Evolutionary conservation across 2,888 invertebrate genomes (phyloP).

Genomic region (Hecatera dysodea): DNA sequence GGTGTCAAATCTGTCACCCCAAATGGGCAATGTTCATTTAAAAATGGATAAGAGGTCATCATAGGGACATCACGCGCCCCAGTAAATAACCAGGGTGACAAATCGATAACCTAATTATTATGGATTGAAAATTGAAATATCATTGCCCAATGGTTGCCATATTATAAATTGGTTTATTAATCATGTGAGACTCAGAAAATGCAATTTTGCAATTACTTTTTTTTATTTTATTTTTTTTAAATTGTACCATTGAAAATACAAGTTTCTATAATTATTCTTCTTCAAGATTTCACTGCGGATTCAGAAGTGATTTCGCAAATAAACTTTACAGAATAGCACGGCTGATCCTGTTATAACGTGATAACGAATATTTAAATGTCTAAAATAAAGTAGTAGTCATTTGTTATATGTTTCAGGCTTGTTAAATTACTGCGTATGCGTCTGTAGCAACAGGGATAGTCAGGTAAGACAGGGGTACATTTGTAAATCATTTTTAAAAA

Average conservation of each 20-base stretch:
- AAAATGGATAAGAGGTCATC: slow-evolving; percentile 37
- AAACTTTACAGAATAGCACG: no score
- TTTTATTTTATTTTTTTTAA: no score
- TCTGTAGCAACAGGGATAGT: no score
- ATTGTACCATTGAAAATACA: no score
- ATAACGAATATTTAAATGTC: neutral
- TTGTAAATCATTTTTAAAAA: no score
- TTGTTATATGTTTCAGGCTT: neutral
- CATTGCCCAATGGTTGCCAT: slow-evolving; percentile 11
- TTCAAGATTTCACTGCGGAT: no score
- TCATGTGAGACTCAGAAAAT: neutral
- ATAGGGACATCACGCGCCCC: slow-evolving; percentile 44
- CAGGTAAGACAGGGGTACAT: no score
- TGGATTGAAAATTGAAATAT: neutral
- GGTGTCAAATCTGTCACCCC: slow-evolving; percentile 21
- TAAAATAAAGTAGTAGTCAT: neutral
- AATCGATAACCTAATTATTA: slow-evolving; percentile 54
- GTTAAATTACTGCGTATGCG: neutral
- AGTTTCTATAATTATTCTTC: no score
- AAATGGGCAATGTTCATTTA: slow-evolving; percentile 24
- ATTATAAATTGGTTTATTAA: neutral
- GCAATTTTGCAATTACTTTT: no score
- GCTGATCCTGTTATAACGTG: no score
- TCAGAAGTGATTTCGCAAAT: no score
- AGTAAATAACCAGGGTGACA: slow-evolving; percentile 49